Evolutionary conservation across 2,113 vertebrate species (phyloP), one percentile per base, ranked within the genome.

Genomic region (Odocoileus hemionus): DNA sequence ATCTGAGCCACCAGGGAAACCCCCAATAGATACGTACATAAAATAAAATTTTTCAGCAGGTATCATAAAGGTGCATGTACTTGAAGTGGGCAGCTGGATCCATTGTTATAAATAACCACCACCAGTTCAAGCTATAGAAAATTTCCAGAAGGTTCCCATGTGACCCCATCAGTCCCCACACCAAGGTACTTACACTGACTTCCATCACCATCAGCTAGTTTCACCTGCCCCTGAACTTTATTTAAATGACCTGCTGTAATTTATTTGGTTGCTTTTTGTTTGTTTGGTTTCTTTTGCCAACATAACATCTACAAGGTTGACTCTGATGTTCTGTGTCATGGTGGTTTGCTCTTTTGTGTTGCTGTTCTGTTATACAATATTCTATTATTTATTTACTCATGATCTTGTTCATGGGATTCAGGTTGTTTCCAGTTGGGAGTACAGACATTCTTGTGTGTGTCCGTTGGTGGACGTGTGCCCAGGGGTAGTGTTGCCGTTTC

Each of bases 261-360:
- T 70, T 70, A n/a, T 21, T 36, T 64, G 30, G 60, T 33, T 61
- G 30, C 30, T 64, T 64, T 33, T 16, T 64, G 60, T 64, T 64
- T 54, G 52, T 26, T 84, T 82, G n/a, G 36, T 12, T 85, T 36
- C 30, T 76, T 76, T 43, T 47, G 64, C 45, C 78, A 50, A 47
- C 7, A 1, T 11, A 45, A 79, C 6, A 2, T 15, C 74, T 33
- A 1, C 13, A 45, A 55, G 94, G 15, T 17, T 25, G 36, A 13
- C 11, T 45, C 33, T 0, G 12, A 11, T 5, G 58, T 5, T 8
- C 52, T 14, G 0, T 26, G 8, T n/a, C 25, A 30, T 3, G 30
- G n/a, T 16, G 36, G 13, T 50, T 61, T 4, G 1, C 16, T 82
- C 45, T 80, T 80, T 39, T 25, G 70, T 12, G 5, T 16, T 17